Percentiles rank a stretch among this genome's conserved stretches.
Evolutionary conservation across 2,888 invertebrate species (phyloP).

Genomic region (Nudaria mundana): DNA sequence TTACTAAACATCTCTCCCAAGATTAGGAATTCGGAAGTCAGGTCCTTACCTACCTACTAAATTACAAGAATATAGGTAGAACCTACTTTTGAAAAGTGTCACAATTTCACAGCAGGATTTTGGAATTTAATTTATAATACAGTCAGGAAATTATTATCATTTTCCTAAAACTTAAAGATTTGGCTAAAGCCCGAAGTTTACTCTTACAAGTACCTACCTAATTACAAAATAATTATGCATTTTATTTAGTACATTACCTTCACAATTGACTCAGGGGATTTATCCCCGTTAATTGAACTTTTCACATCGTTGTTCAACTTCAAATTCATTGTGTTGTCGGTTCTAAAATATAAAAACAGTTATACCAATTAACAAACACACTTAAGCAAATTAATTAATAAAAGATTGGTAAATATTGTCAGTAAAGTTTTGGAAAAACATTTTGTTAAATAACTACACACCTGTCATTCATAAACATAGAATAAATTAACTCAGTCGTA

Average conservation of each 20-base stretch:
- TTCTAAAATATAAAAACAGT: slow-evolving; percentile 32
- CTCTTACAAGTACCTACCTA: too few species aligned
- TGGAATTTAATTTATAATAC: too few species aligned
- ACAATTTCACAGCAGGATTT: too few species aligned
- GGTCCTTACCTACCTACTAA: too few species aligned
- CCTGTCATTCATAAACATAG: slow-evolving; percentile 51
- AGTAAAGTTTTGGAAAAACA: background rate
- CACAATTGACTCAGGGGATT: slow-evolving; percentile 52
- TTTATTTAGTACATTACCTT: slow-evolving; percentile 44
- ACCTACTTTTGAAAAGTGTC: too few species aligned
- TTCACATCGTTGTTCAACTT: slow-evolving; percentile 68
- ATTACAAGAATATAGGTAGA: too few species aligned
- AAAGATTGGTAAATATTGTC: background rate
- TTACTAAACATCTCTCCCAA: too few species aligned
- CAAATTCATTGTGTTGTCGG: slow-evolving; percentile 59
- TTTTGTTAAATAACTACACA: slow-evolving; percentile 33
- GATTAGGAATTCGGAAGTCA: too few species aligned
- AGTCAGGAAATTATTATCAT: too few species aligned
- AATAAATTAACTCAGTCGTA: slow-evolving; percentile 1
- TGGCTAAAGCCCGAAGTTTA: too few species aligned
- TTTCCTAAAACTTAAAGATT: too few species aligned
- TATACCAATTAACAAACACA: slow-evolving; percentile 9
- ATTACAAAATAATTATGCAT: background rate
- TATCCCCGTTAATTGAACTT: slow-evolving; percentile 45
- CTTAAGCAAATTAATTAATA: background rate